These are phyloP conservation scores for Erynnis tages DNA, from an alignment of 2,888 invertebrate species.

Conservation along the genomic window DNA sequence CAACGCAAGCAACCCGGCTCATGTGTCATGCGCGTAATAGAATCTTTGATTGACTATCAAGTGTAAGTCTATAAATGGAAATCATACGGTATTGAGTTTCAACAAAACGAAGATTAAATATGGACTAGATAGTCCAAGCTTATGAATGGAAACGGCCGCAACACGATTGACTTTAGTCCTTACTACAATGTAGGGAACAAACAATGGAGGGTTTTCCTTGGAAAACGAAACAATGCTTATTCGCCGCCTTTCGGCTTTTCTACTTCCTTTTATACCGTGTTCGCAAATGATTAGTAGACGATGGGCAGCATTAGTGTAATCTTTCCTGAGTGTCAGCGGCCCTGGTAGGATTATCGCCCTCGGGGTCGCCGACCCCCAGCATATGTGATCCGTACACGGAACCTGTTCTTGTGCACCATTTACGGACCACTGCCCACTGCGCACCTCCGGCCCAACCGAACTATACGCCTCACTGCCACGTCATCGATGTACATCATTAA, in stretches of 20 bases:
- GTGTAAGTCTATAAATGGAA: neutral
- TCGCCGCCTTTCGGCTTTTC: neutral
- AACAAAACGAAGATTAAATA: neutral
- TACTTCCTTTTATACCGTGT: neutral
- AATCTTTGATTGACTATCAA: neutral
- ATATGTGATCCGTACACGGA: slow-evolving; percentile 71
- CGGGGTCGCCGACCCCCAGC: slow-evolving; percentile 61
- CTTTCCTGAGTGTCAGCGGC: slow-evolving; percentile 46
- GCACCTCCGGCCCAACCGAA: slow-evolving; percentile 38
- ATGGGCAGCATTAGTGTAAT: slow-evolving; percentile 38
- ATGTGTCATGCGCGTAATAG: neutral
- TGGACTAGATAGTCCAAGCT: neutral
- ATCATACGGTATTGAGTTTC: neutral
- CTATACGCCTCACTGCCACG: slow-evolving; percentile 28
- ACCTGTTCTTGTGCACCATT: slow-evolving; percentile 71
- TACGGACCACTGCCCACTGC: slow-evolving; percentile 46
- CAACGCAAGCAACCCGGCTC: neutral
- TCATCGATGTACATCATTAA: slow-evolving; percentile 33
- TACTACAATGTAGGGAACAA: neutral
- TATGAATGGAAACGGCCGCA: neutral
- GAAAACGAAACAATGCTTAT: neutral
- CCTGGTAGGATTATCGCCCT: slow-evolving; percentile 59
- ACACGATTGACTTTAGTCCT: neutral
- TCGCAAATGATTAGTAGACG: slow-evolving; percentile 34
- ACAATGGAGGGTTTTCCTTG: too few relatives aligned